Base-by-base conservation (phyloP, 2,888 invertebrate genomes). In the Atrina japonica region DNA sequence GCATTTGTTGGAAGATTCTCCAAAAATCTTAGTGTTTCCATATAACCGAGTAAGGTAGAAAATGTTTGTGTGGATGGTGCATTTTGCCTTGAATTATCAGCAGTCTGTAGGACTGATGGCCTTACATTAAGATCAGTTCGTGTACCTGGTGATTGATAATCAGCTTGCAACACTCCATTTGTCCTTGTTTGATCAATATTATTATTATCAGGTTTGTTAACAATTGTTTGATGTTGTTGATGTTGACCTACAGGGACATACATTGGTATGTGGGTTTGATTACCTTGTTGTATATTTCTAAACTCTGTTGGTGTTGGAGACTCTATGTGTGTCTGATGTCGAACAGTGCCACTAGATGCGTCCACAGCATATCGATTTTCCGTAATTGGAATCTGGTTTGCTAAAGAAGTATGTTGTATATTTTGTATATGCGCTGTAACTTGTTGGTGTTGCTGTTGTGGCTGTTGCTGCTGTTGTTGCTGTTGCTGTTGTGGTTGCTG, bases 1-100 rank as follows among this genome's bases (percentile, higher is more conserved):
- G 78, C 67, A 55, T 74, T 82, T 14, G 80, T 80, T 3, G 82
- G 82, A 27, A 82, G 73, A 56, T 79, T 80, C 53, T 82, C 82
- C 16, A 82, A 29, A 50, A 80, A 82, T 43, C 78, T 66, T 21
- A 82, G 40, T 1, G 81, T 81, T 40, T 81, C 81, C 76, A 79
- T 79, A 60, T 81, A 79, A 11, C 81, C 78, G 11, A 81, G 55
- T 21, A 80, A 66, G 2, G 78, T 79, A 18, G 80, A 78, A 65
- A 76, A 80, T 25, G 81, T 70, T 58, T 79, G 81, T 41, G 80
- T 52, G 11, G 73, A 70, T 14, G 69, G 55, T n/a, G 47, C 58
- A 40, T 65, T 72, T 30, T 80, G 81, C 40, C 80, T 60, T 9
- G 67, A 68, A 25, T 76, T 75, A 14, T 73, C 49, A 30, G 64